Base-by-base conservation (phyloP, 92 coral and sea anemone species). In the Palythoa grandis region DNA sequence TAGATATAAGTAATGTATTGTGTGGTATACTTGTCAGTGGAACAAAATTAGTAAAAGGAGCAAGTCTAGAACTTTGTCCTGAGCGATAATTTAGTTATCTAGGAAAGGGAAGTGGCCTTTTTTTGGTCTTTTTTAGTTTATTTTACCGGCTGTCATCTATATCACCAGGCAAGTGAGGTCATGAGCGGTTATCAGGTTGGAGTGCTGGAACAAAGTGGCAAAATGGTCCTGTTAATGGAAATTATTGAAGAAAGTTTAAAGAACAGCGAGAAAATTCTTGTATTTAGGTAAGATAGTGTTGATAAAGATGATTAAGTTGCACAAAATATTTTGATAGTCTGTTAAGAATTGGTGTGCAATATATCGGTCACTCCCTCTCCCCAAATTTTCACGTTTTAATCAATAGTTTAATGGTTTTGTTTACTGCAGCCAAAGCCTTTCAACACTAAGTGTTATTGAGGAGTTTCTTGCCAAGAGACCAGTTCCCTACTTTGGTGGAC, bases 401-500 rank as follows among this genome's bases (percentile, higher is more conserved):
- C 2, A 3, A 12, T 57, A 57, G 16, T 57, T 17, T 23, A 3
- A 13, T 84, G 1, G 15, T 61, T 39, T 52, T 47, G 39, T 79
- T 39, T 15, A 17, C 84, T 88, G 22, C 77, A 96, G 99, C 82
- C 99, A 96, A 90, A 96, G 99, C 85, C 84, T 96, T 52, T 93
- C 99, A 24, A 96, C 99, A 11, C 76, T 96, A 85, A 88, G 95
- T 73, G 85, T 93, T 52, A 96, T 96, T 43, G 99, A 96, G 85
- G 99, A 91, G 86, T 96, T 95, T 74, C 91, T 96, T 22, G 71
- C 91, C 19, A 92, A 90, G 79, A 88, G 92, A 71, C 92, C 91
- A 70, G 87, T 95, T 17, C 98, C 98, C 20, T 91, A 86, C 37
- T 88, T 83, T 48, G 98, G 96, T 61, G 96, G 94, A 14, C 93